Evolutionary conservation across 1,140 invertebrate genomes (phyloP), one percentile per base, ranked within the genome.

Genomic region (Rhynchophorus ferrugineus): DNA sequence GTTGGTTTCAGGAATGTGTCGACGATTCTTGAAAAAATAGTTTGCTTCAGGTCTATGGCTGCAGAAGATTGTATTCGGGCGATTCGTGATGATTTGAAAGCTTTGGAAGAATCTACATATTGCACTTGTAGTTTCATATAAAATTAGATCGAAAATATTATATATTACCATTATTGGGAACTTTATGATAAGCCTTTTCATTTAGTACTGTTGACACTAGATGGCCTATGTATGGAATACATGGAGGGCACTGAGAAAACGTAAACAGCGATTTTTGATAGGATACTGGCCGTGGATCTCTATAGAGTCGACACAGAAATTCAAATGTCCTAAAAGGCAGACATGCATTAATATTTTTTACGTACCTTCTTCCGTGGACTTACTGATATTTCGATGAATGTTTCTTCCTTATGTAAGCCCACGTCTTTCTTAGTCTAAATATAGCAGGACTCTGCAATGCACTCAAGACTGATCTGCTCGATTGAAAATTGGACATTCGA

Each of bases 391-490:
- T 75, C n/a, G 67, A 70, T 0, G 72, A 63, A 52, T 78, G 75
- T 56, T 73, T 71, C 58, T 63, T 69, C 14, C 74, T 63, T 9
- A 79, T 57, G 21, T 74, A 72, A 1, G 62, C 58, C 77, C 78
- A 80, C 3, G 74, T 78, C 6, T 43, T 48, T 13, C 62, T 65
- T 8, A 78, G 57, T 38, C 75, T 66, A 42, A 73, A 78, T 52
- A 79, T 64, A 19, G 76, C 66, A 2, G 75, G 74, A 16, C 68
- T 70, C 58, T 78, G 75, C 3, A 80, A 56, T 3, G 75, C 77
- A n/a, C 68, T 62, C 35, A 80, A 44, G 21, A 80, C 70, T 14
- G 73, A 76, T 46, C 69, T 67, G 33, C 72, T 76, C 2, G 77
- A 77, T 39, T 78, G 75, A 55, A 75, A 76, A 58, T 78, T 79